Evolutionary conservation across 2,888 invertebrate genomes (phyloP).

Genomic region (Gastrophysa polygoni): DNA sequence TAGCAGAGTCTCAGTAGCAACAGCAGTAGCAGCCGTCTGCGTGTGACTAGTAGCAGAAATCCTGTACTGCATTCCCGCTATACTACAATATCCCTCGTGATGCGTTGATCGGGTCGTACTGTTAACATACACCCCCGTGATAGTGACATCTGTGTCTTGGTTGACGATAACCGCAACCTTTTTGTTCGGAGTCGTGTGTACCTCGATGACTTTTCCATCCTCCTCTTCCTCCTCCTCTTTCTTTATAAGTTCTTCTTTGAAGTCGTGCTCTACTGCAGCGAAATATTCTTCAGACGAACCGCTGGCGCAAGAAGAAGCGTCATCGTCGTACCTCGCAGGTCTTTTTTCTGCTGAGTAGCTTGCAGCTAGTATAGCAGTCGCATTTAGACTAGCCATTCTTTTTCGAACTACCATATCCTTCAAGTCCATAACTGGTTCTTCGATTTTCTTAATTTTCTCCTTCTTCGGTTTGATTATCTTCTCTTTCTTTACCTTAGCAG

Average conservation of each 20-base stretch:
- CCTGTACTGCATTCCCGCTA: conserved; percentile 84
- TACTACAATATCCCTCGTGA: conserved; percentile 84
- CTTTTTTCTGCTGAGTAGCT: conserved; percentile 78
- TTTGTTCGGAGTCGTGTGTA: conserved; percentile 57
- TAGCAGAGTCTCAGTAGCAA: conserved; percentile 67
- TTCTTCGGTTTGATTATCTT: conserved; percentile 54
- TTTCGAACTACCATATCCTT: conserved; percentile 89
- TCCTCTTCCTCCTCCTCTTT: conserved; percentile 60
- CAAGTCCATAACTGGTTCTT: conserved; percentile 73
- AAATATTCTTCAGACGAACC: conserved; percentile 62
- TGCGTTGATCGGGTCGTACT: conserved; percentile 75
- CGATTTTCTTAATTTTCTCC: conserved; percentile 38
- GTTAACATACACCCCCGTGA: conserved; percentile 83
- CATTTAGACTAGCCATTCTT: conserved; percentile 90
- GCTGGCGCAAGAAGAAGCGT: conserved; percentile 58
- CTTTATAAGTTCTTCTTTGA: conserved; percentile 58
- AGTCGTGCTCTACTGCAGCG: conserved; percentile 59
- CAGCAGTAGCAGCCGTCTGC: conserved; percentile 83
- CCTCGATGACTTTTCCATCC: conserved; percentile 56
- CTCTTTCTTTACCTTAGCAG: conserved; percentile 55
- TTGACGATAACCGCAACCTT: conserved; percentile 81
- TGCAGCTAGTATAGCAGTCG: conserved; percentile 87
- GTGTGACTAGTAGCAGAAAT: conserved; percentile 87
- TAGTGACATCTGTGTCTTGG: conserved; percentile 86
- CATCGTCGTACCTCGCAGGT: conserved; percentile 60